Conservation (phyloP, 2,113 vertebrate genomes). For the Brachyhypopomus occidentalis region DNA sequence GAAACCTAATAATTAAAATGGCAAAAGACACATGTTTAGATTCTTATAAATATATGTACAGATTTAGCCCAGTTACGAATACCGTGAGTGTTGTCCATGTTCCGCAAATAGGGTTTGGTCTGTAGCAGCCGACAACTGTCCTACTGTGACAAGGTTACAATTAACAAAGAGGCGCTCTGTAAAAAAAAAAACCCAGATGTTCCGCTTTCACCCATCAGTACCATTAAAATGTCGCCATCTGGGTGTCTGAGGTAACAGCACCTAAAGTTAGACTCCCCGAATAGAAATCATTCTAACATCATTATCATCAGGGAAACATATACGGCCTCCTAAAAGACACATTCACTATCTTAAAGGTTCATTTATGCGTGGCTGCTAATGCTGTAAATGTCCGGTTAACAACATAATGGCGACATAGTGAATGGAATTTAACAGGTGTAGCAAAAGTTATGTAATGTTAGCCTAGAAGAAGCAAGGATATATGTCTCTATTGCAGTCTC, state of each 20-base stretch:
- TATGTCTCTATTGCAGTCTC: no score
- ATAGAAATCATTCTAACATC: background rate
- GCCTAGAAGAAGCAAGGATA: no score
- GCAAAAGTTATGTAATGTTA: no score
- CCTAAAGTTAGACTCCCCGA: background rate
- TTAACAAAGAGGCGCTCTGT: conserved; percentile 71
- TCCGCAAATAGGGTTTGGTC: conserved; percentile 25
- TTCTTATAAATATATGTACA: background rate
- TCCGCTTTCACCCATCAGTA: conserved; percentile 27
- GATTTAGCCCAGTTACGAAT: background rate
- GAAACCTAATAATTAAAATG: conserved; percentile 52
- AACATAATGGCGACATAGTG: no score
- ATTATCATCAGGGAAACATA: no score
- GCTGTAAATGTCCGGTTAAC: no score
- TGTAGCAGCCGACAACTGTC: conserved; percentile 54
- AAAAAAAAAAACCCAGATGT: conserved; percentile 40
- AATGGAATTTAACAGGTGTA: no score
- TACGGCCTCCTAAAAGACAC: no score
- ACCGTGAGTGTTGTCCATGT: background rate
- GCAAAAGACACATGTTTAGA: background rate
- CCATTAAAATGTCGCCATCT: background rate
- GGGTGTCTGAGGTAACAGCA: background rate
- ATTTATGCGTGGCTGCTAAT: no score
- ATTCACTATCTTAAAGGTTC: no score
- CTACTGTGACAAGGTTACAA: conserved; percentile 65